Evolutionary conservation across 2,797 vertebrate genomes (phyloP).

Genomic region (Megaceryle alcyon): DNA sequence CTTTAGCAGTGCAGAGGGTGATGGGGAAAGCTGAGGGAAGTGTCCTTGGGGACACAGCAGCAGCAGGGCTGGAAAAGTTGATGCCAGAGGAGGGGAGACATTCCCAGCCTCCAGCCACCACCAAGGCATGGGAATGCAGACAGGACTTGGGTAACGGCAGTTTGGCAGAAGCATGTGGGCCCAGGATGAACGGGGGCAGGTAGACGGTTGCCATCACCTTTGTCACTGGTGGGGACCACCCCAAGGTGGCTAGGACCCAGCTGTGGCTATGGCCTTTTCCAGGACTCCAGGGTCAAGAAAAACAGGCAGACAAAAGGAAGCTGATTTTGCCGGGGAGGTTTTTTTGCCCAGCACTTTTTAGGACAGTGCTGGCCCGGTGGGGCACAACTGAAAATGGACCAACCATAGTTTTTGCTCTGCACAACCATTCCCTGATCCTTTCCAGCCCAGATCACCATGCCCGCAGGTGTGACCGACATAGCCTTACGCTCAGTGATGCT

Average conservation of each 20-base stretch:
- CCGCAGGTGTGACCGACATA: accelerated
- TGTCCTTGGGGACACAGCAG: accelerated
- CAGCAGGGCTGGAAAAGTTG: background rate
- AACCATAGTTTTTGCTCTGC: background rate
- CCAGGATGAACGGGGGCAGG: background rate
- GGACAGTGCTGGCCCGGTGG: accelerated
- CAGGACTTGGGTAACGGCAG: accelerated
- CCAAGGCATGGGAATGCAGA: accelerated
- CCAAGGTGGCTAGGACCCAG: background rate
- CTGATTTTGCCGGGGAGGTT: accelerated
- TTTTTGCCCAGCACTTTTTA: background rate
- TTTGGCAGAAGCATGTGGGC: accelerated
- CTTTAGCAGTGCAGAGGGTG: background rate
- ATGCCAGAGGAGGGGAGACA: background rate
- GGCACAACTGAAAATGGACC: background rate
- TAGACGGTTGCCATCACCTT: accelerated
- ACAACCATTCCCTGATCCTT: background rate
- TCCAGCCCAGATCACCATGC: accelerated
- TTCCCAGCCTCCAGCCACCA: background rate
- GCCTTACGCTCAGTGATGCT: background rate
- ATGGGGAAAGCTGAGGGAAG: background rate
- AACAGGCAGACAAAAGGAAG: background rate
- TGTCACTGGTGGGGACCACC: accelerated
- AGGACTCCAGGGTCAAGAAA: background rate
- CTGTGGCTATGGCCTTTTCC: background rate